These are phyloP conservation scores for Trichechus manatus DNA, from an alignment of 2,113 vertebrate species.

Conservation along the genomic window DNA sequence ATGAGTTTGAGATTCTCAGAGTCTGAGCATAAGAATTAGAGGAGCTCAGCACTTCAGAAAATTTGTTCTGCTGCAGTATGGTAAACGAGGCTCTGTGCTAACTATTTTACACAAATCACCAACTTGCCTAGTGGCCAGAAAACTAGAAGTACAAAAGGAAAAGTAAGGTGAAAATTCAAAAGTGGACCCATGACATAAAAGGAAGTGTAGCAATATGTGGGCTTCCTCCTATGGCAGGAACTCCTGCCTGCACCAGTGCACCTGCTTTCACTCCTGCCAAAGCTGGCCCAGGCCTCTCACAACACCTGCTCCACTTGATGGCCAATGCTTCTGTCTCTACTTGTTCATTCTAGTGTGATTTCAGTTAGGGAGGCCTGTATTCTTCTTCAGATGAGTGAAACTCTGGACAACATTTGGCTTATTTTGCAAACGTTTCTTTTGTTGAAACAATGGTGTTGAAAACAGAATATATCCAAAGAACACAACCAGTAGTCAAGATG, in stretches of 20 bases:
- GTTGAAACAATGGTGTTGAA: neutral
- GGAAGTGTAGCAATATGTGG: too few species aligned
- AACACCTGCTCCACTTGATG: neutral
- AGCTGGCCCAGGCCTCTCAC: too few species aligned
- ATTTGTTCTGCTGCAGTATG: neutral
- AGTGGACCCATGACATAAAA: neutral
- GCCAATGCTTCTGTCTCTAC: neutral
- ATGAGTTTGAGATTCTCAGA: neutral
- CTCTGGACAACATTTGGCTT: neutral
- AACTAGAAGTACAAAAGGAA: neutral
- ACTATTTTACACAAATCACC: neutral
- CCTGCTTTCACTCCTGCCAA: neutral
- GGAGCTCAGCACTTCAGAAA: neutral
- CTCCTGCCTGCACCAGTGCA: accelerated
- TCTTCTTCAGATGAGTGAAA: neutral
- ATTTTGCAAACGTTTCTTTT: slow-evolving; percentile 16
- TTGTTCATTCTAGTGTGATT: neutral
- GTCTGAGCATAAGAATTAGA: neutral
- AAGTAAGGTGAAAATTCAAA: neutral
- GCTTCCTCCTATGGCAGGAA: neutral
- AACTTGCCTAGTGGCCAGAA: neutral
- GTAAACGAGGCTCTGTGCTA: neutral
- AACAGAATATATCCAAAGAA: neutral
- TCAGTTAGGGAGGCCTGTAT: neutral
- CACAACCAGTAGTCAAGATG: neutral